Percentiles rank a stretch among this genome's conserved stretches.
phyloP scores from a whole-genome alignment of 2,797 vertebrate genomes.

The Epinephelus coioides region DNA sequence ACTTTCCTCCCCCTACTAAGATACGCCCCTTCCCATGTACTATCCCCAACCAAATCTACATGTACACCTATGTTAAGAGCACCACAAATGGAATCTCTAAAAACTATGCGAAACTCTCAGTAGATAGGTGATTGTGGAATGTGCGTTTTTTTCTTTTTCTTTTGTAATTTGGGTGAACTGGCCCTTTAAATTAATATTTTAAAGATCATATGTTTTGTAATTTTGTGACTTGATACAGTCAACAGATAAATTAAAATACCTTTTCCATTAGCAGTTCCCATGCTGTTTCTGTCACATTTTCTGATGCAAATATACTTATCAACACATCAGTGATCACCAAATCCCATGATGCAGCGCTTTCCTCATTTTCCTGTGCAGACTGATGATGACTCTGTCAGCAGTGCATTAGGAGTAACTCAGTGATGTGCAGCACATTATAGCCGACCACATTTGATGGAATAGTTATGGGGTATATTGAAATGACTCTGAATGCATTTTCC shows the following conservation, averaged over 20 bases:
- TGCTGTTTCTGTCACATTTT: neutral
- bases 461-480: slow-evolving; percentile 20
- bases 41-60: too few relatives aligned
- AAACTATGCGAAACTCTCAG: too few relatives aligned
- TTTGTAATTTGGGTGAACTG: neutral
- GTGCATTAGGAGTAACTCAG: slow-evolving; percentile 10
- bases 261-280: neutral
- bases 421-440: neutral
- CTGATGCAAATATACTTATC: neutral
- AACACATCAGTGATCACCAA: neutral
- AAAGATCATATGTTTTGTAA: neutral
- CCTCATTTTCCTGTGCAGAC: slow-evolving; percentile 1
- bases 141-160: too few relatives aligned
- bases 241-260: neutral
- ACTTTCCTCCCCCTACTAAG: too few relatives aligned
- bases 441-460: neutral
- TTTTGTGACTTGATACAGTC: neutral
- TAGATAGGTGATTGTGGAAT: too few relatives aligned
- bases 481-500: slow-evolving; percentile 24
- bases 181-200: neutral
- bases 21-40: too few relatives aligned
- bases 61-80: too few relatives aligned
- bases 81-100: too few relatives aligned
- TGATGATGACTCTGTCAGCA: slow-evolving; percentile 11
- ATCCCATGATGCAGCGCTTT: neutral